Evolutionary conservation across 35 echinoderm and acorn worm genomes (phyloP).

Genomic region (Apostichopus californicus): DNA sequence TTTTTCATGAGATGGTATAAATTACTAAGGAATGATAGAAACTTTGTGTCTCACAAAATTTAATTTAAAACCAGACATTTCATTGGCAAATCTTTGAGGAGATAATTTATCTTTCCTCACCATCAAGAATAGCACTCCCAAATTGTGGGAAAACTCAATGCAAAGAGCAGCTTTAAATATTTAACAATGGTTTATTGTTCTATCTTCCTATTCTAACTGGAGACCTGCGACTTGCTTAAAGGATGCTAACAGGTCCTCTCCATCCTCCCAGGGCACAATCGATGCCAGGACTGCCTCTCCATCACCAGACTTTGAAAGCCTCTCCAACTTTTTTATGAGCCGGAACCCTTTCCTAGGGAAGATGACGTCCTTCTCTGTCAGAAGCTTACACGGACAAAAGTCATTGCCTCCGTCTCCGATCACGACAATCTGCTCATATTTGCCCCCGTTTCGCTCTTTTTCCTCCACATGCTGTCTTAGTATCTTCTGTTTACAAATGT

Average conservation of each 20-base stretch:
- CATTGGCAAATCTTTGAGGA: too few species aligned
- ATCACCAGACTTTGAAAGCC: background rate
- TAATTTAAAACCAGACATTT: too few species aligned
- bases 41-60: too few species aligned
- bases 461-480: constrained; percentile 15
- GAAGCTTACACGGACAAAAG: constrained; percentile 53
- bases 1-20: constrained; percentile 34
- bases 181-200: too few species aligned
- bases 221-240: background rate
- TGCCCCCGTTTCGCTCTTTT: background rate
- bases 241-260: constrained; percentile 31
- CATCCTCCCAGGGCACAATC: constrained; percentile 53
- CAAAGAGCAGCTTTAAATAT: too few species aligned
- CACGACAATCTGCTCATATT: constrained; percentile 37
- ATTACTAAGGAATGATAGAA: constrained; percentile 20
- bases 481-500: constrained; percentile 62
- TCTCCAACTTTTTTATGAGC: constrained; percentile 40
- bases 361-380: constrained; percentile 30
- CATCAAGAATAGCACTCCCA: too few species aligned
- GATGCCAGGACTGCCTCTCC: constrained; percentile 7
- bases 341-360: constrained; percentile 55
- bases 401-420: constrained; percentile 72
- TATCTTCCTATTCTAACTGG: background rate
- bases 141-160: too few species aligned
- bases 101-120: too few species aligned